Percentiles rank a stretch among this genome's conserved stretches.
Conservation (phyloP, 2,888 invertebrate species). For the Acanthosepion esculentum region DNA sequence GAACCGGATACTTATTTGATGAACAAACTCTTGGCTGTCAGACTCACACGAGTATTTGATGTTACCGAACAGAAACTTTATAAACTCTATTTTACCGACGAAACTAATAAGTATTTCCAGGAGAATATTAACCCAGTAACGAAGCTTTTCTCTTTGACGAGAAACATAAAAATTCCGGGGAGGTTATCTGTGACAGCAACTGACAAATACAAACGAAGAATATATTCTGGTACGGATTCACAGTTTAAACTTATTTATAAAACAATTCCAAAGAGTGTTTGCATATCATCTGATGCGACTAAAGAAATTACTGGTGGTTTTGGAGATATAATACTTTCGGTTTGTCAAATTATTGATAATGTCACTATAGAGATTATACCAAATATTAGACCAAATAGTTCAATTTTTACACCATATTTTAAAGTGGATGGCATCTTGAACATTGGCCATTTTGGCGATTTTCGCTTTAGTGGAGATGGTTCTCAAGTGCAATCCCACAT, state of each 20-base stretch:
- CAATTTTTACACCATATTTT: not conserved
- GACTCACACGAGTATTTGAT: not conserved
- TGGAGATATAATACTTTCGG: accelerated
- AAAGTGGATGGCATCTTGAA: not conserved
- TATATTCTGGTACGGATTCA: not conserved
- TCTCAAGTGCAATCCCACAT: not conserved
- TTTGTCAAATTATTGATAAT: not conserved
- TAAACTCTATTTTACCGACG: not conserved
- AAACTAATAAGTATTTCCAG: not conserved
- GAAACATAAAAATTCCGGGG: not conserved
- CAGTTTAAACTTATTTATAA: not conserved
- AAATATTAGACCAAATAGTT: too few relatives aligned
- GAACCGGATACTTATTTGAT: not conserved
- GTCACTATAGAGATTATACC: not conserved
- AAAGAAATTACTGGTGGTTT: not conserved
- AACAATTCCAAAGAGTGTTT: not conserved
- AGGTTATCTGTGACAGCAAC: not conserved
- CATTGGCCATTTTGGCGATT: constrained; percentile 34
- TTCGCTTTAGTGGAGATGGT: not conserved
- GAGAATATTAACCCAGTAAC: not conserved
- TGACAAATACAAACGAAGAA: not conserved
- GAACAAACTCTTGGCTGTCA: not conserved
- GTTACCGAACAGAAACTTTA: not conserved
- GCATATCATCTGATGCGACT: not conserved
- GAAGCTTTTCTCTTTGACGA: not conserved